Base-by-base conservation (phyloP, 2,797 vertebrate genomes). In the Sebastes alutus region DNA sequence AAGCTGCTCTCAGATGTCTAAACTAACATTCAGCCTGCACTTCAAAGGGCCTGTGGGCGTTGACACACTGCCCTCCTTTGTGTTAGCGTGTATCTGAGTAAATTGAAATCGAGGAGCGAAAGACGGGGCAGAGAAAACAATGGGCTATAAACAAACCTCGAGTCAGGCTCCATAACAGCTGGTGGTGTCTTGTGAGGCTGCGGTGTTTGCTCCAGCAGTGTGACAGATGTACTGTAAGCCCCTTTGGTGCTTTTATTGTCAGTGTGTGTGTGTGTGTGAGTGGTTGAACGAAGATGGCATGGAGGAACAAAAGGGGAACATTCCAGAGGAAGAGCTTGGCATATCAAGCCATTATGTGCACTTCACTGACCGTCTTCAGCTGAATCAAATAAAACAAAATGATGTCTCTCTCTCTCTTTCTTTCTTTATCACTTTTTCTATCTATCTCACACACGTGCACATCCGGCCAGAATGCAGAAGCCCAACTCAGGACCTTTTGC, bases 151-250 rank as follows among this genome's bases (percentile, higher is more conserved):
- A 89, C 87, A 89, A 93, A 91, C 87, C 72, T 83, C 3, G 62
- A 77, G 82, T 85, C 67, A 22, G 71, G 81, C 86, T 86, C 82
- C 63, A 64, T 59, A 88, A 75, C 90, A 93, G 92, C 90, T 93
- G 88, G 79, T 72, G 75, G 75, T 85, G 87, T 86, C 84, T 79
- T 91, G 79, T 78, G 82, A 92, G 85, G 72, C 82, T 82, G 1
- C 68, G 22, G 66, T 91, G 92, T 95, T 95, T 93, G 84, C 82
- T 92, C 88, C 92, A 90, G 89, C 90, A 89, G 91, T 88, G 92
- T 88, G 91, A 93, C 94, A 95, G 94, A 95, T 94, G 93, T 88
- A 94, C 87, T 79, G 69, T 88, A 83, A 92, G 81, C 52, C 86
- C 75, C 72, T 64, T 61, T 65, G 72, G 79, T 86, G 66, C 78